These are phyloP conservation scores for Sus cebifrons DNA, from an alignment of 2,797 vertebrate species.

Conservation along the genomic window DNA sequence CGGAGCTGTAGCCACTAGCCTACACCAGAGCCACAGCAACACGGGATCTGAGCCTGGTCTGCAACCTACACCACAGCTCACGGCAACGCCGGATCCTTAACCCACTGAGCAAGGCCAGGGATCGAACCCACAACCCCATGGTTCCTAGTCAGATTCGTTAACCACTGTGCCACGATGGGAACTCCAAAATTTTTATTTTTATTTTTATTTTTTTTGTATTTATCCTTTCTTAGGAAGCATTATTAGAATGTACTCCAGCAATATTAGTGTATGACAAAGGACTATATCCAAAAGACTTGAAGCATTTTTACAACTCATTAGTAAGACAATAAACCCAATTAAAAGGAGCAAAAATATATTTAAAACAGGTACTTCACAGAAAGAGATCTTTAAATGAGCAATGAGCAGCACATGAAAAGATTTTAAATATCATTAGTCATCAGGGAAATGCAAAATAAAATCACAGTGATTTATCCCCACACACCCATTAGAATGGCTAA, in stretches of 20 bases:
- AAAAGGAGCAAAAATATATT: slow-evolving; percentile 10
- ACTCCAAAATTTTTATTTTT: too few relatives aligned
- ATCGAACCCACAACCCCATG: too few relatives aligned
- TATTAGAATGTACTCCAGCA: background rate
- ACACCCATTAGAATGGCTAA: background rate
- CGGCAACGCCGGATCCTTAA: too few relatives aligned
- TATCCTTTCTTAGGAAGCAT: background rate
- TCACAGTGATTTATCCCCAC: background rate
- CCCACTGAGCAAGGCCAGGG: too few relatives aligned
- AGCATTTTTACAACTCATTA: background rate
- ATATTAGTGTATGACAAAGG: background rate
- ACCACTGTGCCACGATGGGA: too few relatives aligned
- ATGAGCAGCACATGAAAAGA: background rate
- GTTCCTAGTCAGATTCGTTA: too few relatives aligned
- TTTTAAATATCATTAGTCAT: background rate
- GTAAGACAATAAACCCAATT: background rate
- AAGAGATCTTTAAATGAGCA: background rate
- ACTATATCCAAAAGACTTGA: background rate
- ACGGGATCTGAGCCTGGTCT: too few relatives aligned
- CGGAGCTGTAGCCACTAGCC: too few relatives aligned
- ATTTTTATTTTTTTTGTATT: background rate
- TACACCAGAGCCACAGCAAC: too few relatives aligned
- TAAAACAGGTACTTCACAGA: background rate
- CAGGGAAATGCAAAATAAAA: slow-evolving; percentile 14
- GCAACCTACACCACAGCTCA: too few relatives aligned